These are phyloP conservation scores for Spizella passerina DNA, from an alignment of 2,797 vertebrate species.

Conservation along the genomic window DNA sequence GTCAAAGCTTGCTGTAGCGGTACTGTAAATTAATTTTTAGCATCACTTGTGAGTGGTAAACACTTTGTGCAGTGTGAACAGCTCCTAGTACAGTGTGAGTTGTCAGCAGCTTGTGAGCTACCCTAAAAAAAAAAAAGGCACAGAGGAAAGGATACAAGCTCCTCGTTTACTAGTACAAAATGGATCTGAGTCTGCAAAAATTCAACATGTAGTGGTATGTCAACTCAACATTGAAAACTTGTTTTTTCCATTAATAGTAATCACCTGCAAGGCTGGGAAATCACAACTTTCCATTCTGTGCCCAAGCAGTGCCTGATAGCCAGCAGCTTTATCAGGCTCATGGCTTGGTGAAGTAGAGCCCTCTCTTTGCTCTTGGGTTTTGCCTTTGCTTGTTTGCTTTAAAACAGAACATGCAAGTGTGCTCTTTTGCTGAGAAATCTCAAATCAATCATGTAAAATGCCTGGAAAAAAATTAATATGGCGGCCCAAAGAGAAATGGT, in stretches of 20 bases:
- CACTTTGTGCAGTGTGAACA: constrained; percentile 78
- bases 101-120: constrained; percentile 74
- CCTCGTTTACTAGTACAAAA: background rate
- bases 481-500: background rate
- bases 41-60: constrained; percentile 77
- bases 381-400: background rate
- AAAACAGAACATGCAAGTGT: accelerated
- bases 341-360: background rate
- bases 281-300: background rate
- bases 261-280: background rate
- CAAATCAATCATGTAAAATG: background rate
- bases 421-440: background rate
- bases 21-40: constrained; percentile 80
- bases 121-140: background rate
- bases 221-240: background rate
- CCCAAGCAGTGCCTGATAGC: background rate
- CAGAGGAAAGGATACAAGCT: background rate
- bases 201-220: background rate
- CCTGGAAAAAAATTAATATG: background rate
- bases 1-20: constrained; percentile 78
- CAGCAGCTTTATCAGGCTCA: background rate
- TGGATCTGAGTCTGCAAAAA: constrained; percentile 41
- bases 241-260: background rate
- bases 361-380: background rate
- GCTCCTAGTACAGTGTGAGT: constrained; percentile 73